Evolutionary conservation across 2,888 invertebrate genomes (phyloP), one percentile per base, ranked within the genome.

Genomic region (Julus scandinavius): DNA sequence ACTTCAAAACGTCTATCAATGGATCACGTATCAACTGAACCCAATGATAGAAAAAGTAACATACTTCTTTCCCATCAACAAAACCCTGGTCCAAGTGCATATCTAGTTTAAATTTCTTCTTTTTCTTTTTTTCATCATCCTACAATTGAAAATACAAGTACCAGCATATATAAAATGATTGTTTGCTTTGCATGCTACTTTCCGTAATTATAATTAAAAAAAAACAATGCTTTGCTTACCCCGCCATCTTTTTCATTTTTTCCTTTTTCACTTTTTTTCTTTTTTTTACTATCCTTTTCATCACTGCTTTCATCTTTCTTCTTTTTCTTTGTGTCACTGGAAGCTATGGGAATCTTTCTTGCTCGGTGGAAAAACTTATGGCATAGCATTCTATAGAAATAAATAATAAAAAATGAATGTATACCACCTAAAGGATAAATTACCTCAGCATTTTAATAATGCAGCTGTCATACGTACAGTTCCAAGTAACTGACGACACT

Each of bases 281-380:
- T 94, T 91, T 94, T 94, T 90, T 94, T 93, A 85, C 93, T 93
- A 89, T 92, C 92, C 89, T 92, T 92, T 89, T 93, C 92, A 89
- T 93, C 93, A 83, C 93, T 93, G 89, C 93, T 93, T 45, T 92
- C 92, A 20, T 92, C 90, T 88, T 90, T 91, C 89, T 92, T 93
- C 90, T 94, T 93, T 90, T 91, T 91, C 90, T 91, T 91, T 88
- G 94, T 91, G 89, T 94, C 93, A 90, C 95, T 94, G 91, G 96
- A 96, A 89, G 94, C 94, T 6, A 96, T 95, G 38, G 96, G 95
- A 38, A 96, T 95, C 93, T 97, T 97, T 91, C 96, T 96, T 90
- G 98, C 99, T 90, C 99, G 95, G 93, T 99, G 99, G 93, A 97
- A 99, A 92, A 99, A 95, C 93, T 98, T 98, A 93, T 98, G 98